Conservation (phyloP, 2,113 vertebrate genomes). For the Mixornis gularis region DNA sequence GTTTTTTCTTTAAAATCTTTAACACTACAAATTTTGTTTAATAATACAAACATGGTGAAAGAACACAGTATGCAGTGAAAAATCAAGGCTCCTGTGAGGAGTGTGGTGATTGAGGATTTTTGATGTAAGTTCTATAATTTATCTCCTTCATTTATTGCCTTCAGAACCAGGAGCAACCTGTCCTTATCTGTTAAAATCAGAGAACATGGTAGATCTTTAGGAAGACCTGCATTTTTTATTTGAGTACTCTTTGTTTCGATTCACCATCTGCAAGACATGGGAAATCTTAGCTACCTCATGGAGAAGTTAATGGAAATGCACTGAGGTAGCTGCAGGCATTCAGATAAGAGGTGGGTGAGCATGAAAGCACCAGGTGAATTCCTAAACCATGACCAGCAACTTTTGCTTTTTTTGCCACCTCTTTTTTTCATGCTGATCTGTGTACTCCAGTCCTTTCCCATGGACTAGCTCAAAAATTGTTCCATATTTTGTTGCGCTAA, state of each 20-base stretch:
- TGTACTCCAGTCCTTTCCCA: neutral
- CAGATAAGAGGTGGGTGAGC: neutral
- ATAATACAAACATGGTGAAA: neutral
- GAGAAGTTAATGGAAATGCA: neutral
- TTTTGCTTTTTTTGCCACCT: neutral
- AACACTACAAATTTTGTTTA: conserved; percentile 2
- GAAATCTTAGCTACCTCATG: neutral
- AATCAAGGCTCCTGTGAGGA: neutral
- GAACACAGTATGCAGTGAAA: neutral
- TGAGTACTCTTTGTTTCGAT: neutral
- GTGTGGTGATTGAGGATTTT: neutral
- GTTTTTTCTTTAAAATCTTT: neutral
- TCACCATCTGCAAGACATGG: neutral
- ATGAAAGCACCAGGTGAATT: neutral
- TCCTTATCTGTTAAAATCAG: neutral
- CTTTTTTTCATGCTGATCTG: neutral
- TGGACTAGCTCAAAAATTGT: neutral
- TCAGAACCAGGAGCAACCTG: neutral
- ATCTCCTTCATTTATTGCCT: neutral
- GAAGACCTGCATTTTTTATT: neutral
- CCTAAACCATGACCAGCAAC: neutral
- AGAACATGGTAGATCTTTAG: neutral
- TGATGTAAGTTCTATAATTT: neutral
- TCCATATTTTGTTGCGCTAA: neutral
- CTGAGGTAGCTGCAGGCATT: neutral